Conservation (phyloP, 2,113 vertebrate species). For the Tachysurus vachellii region DNA sequence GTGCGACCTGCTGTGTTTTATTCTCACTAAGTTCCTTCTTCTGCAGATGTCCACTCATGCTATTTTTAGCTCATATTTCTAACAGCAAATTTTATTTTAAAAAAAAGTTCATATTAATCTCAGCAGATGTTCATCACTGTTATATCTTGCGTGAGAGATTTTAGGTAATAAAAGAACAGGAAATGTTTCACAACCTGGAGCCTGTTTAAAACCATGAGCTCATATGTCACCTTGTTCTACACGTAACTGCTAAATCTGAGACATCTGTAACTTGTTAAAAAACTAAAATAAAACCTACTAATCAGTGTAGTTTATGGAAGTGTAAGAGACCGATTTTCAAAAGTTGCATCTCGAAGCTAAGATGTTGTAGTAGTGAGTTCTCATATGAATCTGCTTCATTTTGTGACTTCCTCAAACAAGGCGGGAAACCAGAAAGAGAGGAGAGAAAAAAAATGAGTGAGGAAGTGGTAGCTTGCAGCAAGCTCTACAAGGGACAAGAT, state of each 20-base stretch:
- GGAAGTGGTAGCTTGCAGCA: slow-evolving; percentile 58
- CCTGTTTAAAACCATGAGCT: not conserved
- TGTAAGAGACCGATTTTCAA: not conserved
- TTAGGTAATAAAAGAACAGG: slow-evolving; percentile 1
- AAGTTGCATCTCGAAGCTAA: not conserved
- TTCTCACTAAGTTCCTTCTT: not conserved
- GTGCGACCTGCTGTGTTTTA: not conserved
- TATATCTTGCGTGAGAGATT: not conserved
- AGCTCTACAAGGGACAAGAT: slow-evolving; percentile 24
- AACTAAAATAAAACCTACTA: not conserved
- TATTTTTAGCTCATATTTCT: not conserved
- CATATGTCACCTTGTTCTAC: not conserved
- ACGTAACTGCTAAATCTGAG: not conserved
- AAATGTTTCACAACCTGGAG: not conserved
- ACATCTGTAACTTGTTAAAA: not conserved
- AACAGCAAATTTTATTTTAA: not conserved
- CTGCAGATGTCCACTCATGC: not conserved
- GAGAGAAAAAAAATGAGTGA: slow-evolving; percentile 12
- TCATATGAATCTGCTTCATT: slow-evolving; percentile 15
- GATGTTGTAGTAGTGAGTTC: not conserved
- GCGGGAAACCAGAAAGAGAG: slow-evolving; percentile 44
- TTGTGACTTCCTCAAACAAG: slow-evolving; percentile 51
- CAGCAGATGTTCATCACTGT: not conserved
- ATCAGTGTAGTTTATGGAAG: not conserved
- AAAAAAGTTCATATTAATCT: not conserved